Conservation (phyloP, 1,140 invertebrate genomes). For the Leptinotarsa undecemlineata region DNA sequence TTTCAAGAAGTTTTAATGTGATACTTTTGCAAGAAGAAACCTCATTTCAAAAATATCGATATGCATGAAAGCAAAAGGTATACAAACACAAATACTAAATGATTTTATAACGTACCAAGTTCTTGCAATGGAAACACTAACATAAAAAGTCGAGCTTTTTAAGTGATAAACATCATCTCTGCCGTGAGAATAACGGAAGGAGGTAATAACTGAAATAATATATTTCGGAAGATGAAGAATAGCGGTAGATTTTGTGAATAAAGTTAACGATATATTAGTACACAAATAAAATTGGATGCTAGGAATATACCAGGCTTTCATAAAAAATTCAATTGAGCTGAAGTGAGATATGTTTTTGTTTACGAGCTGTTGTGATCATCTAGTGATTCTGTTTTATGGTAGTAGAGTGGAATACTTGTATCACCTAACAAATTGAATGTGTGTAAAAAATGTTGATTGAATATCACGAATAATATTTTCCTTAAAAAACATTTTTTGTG, state of each 20-base stretch:
- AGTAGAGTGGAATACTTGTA: too few relatives aligned
- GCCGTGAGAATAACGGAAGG: not conserved
- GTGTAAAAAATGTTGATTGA: too few relatives aligned
- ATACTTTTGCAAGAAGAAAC: not conserved
- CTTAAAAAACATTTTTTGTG: too few relatives aligned
- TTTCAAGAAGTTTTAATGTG: not conserved
- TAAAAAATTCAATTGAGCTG: not conserved
- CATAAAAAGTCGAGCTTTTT: not conserved
- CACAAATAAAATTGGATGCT: not conserved
- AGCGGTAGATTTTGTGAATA: not conserved
- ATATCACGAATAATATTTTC: too few relatives aligned
- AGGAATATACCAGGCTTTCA: not conserved
- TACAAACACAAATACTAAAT: not conserved
- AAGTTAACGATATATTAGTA: constrained; percentile 8
- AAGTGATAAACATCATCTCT: constrained; percentile 2
- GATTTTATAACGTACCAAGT: not conserved
- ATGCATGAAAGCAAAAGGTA: not conserved
- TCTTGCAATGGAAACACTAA: not conserved
- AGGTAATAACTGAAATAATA: not conserved
- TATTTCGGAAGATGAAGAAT: not conserved
- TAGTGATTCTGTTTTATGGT: too few relatives aligned
- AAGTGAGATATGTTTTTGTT: constrained; percentile 3
- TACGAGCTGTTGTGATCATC: not conserved
- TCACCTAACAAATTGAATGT: too few relatives aligned
- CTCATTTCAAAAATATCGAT: not conserved